These are phyloP conservation scores for Eupristina koningsbergeri DNA, from an alignment of 1,140 invertebrate genomes.

Conservation along the genomic window DNA sequence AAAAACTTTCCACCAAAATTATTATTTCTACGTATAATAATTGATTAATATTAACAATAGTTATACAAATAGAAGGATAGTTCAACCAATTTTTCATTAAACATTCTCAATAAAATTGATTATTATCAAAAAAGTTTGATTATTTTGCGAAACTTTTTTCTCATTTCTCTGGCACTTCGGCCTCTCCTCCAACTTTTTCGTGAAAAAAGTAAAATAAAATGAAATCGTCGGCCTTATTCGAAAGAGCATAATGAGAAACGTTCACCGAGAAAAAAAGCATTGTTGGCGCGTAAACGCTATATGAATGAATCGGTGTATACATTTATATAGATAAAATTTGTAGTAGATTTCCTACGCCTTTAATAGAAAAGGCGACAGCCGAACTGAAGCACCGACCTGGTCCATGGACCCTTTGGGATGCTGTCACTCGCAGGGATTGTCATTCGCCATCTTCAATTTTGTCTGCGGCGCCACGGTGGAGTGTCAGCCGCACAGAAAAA, in stretches of 20 bases:
- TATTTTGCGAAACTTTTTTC: too few relatives aligned
- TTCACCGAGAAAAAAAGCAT: not conserved
- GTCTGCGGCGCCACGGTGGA: slow-evolving; percentile 29
- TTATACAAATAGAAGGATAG: too few relatives aligned
- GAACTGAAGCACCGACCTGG: slow-evolving; percentile 23
- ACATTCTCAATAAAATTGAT: too few relatives aligned
- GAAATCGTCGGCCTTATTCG: not conserved
- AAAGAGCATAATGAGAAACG: slow-evolving; percentile 28
- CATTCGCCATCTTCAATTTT: slow-evolving; percentile 57
- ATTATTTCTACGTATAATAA: too few relatives aligned
- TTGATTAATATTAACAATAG: too few relatives aligned
- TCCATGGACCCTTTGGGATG: slow-evolving; percentile 22
- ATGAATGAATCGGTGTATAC: not conserved
- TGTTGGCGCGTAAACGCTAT: slow-evolving; percentile 19
- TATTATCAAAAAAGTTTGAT: too few relatives aligned
- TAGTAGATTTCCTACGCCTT: slow-evolving; percentile 31
- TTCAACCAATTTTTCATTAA: too few relatives aligned
- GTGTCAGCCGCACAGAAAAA: slow-evolving; percentile 49
- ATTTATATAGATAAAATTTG: slow-evolving; percentile 31
- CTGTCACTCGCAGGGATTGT: slow-evolving; percentile 56
- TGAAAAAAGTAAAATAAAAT: not conserved
- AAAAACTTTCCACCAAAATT: too few relatives aligned
- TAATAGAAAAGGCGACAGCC: slow-evolving; percentile 50
- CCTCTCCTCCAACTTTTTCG: too few relatives aligned
- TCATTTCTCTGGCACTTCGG: too few relatives aligned